Conservation (phyloP, 2,797 vertebrate species). For the Tadarida brasiliensis region DNA sequence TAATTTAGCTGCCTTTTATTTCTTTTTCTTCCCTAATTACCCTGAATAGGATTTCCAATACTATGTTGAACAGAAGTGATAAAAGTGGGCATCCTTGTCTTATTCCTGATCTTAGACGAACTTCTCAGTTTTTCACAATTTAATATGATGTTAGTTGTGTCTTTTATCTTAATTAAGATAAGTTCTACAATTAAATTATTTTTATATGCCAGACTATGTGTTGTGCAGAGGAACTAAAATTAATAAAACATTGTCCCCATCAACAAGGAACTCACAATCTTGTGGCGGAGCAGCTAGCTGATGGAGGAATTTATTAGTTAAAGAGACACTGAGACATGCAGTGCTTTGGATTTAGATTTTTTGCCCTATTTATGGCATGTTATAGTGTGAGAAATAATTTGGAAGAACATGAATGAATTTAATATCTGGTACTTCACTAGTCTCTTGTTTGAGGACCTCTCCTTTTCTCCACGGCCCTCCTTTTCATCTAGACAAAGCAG, state of each 20-base stretch:
- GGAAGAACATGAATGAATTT: background rate
- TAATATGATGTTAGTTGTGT: background rate
- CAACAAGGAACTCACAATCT: background rate
- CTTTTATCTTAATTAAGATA: background rate
- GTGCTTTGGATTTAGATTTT: background rate
- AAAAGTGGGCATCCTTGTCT: background rate
- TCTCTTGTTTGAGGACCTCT: background rate
- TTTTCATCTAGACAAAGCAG: background rate
- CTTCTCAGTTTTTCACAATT: background rate
- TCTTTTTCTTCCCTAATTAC: background rate
- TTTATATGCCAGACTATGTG: background rate
- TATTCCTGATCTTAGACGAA: background rate
- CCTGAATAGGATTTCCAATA: background rate
- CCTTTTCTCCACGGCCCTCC: background rate
- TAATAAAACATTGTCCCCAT: background rate
- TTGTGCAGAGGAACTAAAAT: background rate
- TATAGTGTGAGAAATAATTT: background rate
- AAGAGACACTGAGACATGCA: background rate
- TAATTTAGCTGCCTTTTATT: background rate
- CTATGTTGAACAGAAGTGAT: background rate
- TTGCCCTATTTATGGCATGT: background rate
- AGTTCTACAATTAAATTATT: background rate
- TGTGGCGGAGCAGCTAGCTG: background rate
- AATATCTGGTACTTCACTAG: background rate
- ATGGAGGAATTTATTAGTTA: background rate